Evolutionary conservation across 2,888 invertebrate species (phyloP), one percentile per base, ranked within the genome.

Genomic region (Cheilosia vulpina): DNA sequence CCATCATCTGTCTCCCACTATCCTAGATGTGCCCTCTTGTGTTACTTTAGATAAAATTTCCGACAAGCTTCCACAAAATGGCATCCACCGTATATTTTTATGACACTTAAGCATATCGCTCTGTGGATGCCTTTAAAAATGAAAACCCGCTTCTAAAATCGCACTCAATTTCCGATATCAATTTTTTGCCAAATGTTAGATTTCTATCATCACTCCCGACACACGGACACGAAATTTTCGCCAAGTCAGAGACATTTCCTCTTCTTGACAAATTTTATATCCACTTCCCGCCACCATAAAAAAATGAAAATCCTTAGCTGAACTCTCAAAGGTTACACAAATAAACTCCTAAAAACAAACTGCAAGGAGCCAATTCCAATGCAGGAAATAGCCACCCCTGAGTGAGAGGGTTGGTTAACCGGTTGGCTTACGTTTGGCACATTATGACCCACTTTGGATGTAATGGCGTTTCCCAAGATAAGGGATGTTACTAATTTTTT

Each of bases 271-370:
- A 47, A 47, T 38, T 38, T 4, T 4, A 38, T 38, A 38, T 38
- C 2, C 0, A 31, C 31, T 31, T 31, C 31, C 31, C 31, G 13
- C 38, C 4, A 38, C 38, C 38, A 38, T 13, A 38, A 3, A 13
- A 13, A 13, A 38, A 4, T 27, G 1, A 38, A 38, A 38, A 38
- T 38, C 38, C 38, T 4, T 38, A 38, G 15, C 19, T 34, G 17
- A n/a, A 24, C 45, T 45, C 27, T 73, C 31, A 63, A 73, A 73
- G 73, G 73, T 73, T 73, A 73, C 63, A 55, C 53, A 73, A 73
- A 73, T n/a, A 73, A 63, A 63, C 47, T 55, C 63, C 63, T 62
- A 72, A 27, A 24, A 55, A 50, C 21, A 1, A 47, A 15, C 9
- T 11, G 17, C 41, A 58, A 52, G 34, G 17, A 47, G 17, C 11